Evolutionary conservation across 2,113 vertebrate species (phyloP).

Genomic region (Rissa tridactyla): DNA sequence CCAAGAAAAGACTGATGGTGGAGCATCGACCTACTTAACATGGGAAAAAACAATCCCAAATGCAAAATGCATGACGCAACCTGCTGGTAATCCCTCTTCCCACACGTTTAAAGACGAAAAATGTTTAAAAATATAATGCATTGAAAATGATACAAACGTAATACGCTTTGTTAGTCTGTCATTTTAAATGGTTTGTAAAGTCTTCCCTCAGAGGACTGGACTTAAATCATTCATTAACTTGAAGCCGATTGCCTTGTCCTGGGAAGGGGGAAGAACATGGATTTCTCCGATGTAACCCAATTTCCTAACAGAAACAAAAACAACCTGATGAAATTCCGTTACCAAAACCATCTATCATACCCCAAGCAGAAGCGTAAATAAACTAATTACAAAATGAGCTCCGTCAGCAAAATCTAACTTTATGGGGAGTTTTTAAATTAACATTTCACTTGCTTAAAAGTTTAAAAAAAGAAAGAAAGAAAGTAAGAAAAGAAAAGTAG

Average conservation of each 20-base stretch:
- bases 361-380: neutral
- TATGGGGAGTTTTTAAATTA: conserved; percentile 10
- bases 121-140: neutral
- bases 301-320: conserved; percentile 36
- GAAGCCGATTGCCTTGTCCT: conserved; percentile 18
- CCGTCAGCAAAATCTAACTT: conserved; percentile 6
- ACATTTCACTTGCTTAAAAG: neutral
- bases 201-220: neutral
- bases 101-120: neutral
- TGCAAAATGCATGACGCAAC: neutral
- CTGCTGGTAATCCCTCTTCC: neutral
- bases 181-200: conserved; percentile 31
- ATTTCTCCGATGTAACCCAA: conserved; percentile 11
- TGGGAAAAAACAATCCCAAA: neutral
- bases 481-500: conserved; percentile 69
- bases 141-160: conserved; percentile 18
- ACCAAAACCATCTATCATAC: neutral
- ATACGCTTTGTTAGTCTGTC: neutral
- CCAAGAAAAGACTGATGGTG: neutral
- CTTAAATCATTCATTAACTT: conserved; percentile 35
- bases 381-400: neutral
- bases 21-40: neutral
- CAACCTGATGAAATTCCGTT: conserved; percentile 28
- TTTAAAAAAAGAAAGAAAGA: neutral
- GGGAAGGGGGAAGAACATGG: neutral